A percentile compares a stretch with the other conserved stretches of the same genome.
Conservation (phyloP, 1,140 invertebrate genomes). For the Hypsibius dujardini region DNA sequence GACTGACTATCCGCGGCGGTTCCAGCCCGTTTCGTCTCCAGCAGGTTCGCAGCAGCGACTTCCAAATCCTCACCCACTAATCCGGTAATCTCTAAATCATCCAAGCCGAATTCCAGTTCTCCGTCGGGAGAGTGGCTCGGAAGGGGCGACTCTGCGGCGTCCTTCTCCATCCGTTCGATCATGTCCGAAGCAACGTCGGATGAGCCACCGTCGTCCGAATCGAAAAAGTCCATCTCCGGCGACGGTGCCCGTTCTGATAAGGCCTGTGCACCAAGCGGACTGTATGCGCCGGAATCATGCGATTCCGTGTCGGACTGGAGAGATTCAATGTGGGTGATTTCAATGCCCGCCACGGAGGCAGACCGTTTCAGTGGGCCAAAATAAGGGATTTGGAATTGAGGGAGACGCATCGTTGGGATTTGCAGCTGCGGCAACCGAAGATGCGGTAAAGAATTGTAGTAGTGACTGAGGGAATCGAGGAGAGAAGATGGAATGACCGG, state of each 20-base stretch:
- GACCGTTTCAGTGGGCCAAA: too few species aligned
- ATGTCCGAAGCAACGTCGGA: neutral
- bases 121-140: neutral
- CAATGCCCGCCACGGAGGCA: too few species aligned
- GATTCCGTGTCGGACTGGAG: too few species aligned
- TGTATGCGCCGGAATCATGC: slow-evolving; percentile 3
- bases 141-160: neutral
- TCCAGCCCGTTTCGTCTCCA: neutral
- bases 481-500: neutral
- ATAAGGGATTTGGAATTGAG: too few species aligned
- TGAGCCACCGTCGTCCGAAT: neutral
- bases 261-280: neutral
- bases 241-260: neutral
- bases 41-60: too few species aligned
- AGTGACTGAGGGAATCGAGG: slow-evolving; percentile 5
- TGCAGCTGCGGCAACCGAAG: neutral
- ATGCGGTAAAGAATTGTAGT: slow-evolving; percentile 6
- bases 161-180: neutral
- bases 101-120: neutral
- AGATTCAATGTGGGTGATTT: too few species aligned
- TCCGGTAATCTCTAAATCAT: neutral
- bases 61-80: neutral
- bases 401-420: neutral
- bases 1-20: neutral
- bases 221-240: neutral